Conservation (phyloP, 2,888 invertebrate genomes). For the Lissocephala sabroskyi region DNA sequence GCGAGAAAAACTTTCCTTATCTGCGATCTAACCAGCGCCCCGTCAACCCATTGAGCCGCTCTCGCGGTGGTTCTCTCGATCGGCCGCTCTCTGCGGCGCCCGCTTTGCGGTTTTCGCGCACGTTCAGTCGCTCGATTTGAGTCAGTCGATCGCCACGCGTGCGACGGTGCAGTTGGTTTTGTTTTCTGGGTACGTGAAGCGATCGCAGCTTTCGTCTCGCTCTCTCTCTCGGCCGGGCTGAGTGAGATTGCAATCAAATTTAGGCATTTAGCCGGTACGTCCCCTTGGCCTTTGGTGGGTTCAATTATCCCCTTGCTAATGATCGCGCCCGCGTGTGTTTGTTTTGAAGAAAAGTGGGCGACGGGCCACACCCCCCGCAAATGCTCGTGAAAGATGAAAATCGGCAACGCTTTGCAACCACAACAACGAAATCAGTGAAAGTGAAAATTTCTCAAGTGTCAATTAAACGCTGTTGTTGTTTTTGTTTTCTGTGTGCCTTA, state of each 20-base stretch:
- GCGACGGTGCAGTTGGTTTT: constrained; percentile 35
- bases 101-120: neutral
- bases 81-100: no score
- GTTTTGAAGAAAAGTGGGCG: no score
- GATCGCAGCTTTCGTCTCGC: no score
- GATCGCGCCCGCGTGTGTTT: constrained; percentile 12
- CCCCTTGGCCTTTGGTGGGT: neutral
- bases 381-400: constrained; percentile 49
- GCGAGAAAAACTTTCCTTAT: no score
- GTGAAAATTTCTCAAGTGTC: constrained; percentile 59
- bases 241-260: no score
- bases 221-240: no score
- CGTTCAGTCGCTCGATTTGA: constrained; percentile 43
- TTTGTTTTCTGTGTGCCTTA: constrained; percentile 11
- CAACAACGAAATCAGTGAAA: constrained; percentile 52
- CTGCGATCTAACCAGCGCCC: no score
- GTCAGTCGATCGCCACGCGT: constrained; percentile 56
- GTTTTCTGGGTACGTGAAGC: constrained; percentile 1
- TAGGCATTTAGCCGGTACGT: constrained; percentile 32
- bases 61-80: no score
- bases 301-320: no score
- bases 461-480: constrained; percentile 40
- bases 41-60: no score
- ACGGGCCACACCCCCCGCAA: no score
- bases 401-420: constrained; percentile 37